phyloP scores from a whole-genome alignment of 2,888 invertebrate genomes.

The Caradrina kadenii region DNA sequence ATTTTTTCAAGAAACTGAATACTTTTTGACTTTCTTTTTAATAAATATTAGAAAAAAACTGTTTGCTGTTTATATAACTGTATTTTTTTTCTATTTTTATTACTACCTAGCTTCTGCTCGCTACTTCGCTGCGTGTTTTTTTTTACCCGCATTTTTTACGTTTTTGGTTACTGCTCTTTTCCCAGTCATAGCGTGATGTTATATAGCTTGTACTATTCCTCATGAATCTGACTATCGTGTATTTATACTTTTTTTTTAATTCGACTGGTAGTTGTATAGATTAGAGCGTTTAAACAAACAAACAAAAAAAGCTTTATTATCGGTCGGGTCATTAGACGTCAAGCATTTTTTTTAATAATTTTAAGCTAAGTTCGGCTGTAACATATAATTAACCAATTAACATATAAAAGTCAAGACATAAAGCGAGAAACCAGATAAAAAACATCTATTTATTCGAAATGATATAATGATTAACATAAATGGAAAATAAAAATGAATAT shows the following conservation, averaged over 20 bases:
- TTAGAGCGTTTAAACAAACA: no score
- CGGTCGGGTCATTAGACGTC: background rate
- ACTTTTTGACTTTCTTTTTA: background rate
- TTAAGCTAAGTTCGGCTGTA: background rate
- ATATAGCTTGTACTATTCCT: no score
- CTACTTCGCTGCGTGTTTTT: no score
- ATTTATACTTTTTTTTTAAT: no score
- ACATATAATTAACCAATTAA: background rate
- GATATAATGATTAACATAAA: conserved; percentile 7
- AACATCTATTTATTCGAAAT: background rate
- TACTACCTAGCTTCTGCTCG: background rate
- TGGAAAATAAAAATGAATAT: conserved; percentile 33
- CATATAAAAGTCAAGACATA: no score
- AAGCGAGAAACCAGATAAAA: background rate
- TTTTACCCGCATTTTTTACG: no score
- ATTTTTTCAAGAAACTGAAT: background rate
- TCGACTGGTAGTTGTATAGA: no score
- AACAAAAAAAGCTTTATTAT: background rate
- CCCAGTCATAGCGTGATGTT: no score
- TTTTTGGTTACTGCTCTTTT: no score
- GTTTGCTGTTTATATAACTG: conserved; percentile 13
- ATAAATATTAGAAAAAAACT: conserved; percentile 1
- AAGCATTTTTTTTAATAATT: no score
- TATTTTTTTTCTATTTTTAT: conserved; percentile 15
- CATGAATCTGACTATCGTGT: no score